Evolutionary conservation across 1,140 invertebrate species (phyloP), one percentile per base, ranked within the genome.

Genomic region (Homarus americanus): DNA sequence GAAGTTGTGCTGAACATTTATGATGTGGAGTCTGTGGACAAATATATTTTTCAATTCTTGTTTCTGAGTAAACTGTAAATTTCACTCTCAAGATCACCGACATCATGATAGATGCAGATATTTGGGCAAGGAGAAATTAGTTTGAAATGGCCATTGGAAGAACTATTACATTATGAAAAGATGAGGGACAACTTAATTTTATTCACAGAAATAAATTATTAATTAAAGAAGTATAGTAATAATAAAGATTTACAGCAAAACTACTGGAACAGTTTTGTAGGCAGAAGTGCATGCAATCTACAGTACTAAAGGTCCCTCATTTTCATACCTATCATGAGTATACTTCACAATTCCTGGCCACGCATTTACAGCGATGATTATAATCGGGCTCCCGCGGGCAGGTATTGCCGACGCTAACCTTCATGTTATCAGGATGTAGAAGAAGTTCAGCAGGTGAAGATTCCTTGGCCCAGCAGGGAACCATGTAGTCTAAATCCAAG

Each of bases 391-490:
- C 32, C 83, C n/a, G 38, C 38, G 44, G 66, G 66, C 32, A 85
- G 66, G 40, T 85, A 75, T 44, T 44, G 28, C 49, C 41, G 32
- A 76, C 38, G 44, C 88, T 84, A 83, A 90, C 88, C 88, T 83
- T 90, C 88, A 90, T 83, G 82, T 84, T 90, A 40, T 90, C 88
- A 28, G 88, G 88, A 32, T 90, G 88, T 34, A 90, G 88, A 34
- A 90, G 88, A 38, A 76, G n/a, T 24, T 75, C 63, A 40, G 88
- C 88, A 12, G 88, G 88, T 34, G 40, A 41, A 38, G 69, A n/a
- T 32, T 90, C 88, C 82, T 82, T 83, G 49, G 80, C 80, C 44
- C 49, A 76, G 44, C 82, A 83, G 15, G 80, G 82, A 15, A 90
- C 80, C 82, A 90, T 38, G 72, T 82, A 90, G 63, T 90, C 88